Conservation (phyloP, 2,888 invertebrate genomes). For the Lepetodrilus schrolli region DNA sequence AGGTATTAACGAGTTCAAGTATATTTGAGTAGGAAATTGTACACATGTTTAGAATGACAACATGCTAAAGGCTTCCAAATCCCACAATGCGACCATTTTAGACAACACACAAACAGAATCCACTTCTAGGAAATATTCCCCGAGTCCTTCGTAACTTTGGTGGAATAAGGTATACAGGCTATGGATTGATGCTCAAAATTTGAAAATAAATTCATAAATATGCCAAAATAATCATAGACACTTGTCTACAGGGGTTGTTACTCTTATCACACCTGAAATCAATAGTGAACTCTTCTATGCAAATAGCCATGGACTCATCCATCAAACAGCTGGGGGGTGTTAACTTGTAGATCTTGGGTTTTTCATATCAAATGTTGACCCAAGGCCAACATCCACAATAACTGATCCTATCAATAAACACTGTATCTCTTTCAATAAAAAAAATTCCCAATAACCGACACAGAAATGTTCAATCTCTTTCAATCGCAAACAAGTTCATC, state of each 20-base stretch:
- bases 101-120: too few species aligned
- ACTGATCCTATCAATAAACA: neutral
- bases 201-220: too few species aligned
- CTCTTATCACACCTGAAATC: neutral
- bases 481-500: too few species aligned
- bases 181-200: too few species aligned
- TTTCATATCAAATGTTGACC: neutral
- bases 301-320: neutral
- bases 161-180: too few species aligned
- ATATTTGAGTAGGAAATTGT: constrained; percentile 26
- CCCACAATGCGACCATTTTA: neutral
- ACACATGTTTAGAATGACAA: constrained; percentile 10
- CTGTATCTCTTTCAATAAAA: neutral
- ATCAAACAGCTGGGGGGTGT: neutral
- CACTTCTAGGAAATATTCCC: too few species aligned
- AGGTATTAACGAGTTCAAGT: constrained; percentile 26
- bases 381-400: neutral
- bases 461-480: too few species aligned
- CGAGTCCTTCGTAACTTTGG: too few species aligned
- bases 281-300: neutral
- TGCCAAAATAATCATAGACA: too few species aligned
- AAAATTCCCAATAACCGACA: too few species aligned
- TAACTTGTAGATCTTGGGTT: neutral
- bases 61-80: neutral
- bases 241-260: too few species aligned